Evolutionary conservation across 2,797 vertebrate genomes (phyloP).

Genomic region (Anguilla anguilla): DNA sequence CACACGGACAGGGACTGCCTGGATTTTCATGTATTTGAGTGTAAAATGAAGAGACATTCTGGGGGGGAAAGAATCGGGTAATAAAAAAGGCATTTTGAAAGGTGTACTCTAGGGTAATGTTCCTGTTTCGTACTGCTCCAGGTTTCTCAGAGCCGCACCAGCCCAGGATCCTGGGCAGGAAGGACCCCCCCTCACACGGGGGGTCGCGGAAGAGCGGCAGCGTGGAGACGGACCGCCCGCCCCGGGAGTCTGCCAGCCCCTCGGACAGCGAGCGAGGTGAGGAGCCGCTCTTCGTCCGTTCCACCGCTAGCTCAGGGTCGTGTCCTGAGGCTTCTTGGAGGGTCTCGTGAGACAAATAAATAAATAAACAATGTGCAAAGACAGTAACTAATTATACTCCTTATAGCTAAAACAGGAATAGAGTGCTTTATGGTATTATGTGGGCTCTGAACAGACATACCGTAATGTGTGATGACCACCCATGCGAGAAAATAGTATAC

Average conservation of each 20-base stretch:
- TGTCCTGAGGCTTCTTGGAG: background rate
- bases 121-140: slow-evolving; percentile 30
- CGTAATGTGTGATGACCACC: background rate
- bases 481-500: no score
- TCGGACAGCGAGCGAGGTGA: slow-evolving; percentile 66
- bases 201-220: slow-evolving; percentile 73
- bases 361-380: background rate
- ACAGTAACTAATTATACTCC: background rate
- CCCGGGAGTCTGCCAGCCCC: slow-evolving; percentile 68
- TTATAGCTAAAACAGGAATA: background rate
- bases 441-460: background rate
- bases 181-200: slow-evolving; percentile 60
- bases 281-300: background rate
- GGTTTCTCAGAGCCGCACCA: slow-evolving; percentile 66
- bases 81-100: background rate
- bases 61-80: no score
- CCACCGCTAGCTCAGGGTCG: background rate
- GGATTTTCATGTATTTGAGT: background rate
- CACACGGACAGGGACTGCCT: background rate
- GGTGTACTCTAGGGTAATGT: background rate
- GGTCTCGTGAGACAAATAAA: background rate
- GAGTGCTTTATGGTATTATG: background rate
- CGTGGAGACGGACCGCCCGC: slow-evolving; percentile 79
- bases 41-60: background rate
- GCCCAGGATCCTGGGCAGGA: slow-evolving; percentile 67